Evolutionary conservation across 1,140 invertebrate species (phyloP).

Genomic region (Carcinoscorpius rotundicauda): DNA sequence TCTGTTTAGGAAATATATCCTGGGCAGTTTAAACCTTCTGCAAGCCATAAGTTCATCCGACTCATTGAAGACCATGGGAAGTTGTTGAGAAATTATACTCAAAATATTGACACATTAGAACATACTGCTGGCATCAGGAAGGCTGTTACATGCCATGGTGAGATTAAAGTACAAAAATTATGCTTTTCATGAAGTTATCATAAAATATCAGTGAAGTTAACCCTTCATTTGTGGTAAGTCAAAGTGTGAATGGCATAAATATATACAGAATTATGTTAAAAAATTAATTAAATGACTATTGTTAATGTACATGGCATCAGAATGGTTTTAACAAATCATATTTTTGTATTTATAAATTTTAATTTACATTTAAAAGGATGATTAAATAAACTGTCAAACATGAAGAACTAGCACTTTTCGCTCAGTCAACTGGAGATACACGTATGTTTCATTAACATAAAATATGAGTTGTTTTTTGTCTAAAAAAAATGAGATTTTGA

Average conservation of each 20-base stretch:
- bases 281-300: slow-evolving; percentile 14
- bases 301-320: not conserved
- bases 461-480: too few relatives aligned
- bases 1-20: slow-evolving; percentile 54
- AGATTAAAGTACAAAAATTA: not conserved
- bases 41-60: slow-evolving; percentile 68
- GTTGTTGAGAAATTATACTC: slow-evolving; percentile 69
- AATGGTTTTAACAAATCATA: not conserved
- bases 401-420: too few relatives aligned
- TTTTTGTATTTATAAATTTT: too few relatives aligned
- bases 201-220: too few relatives aligned
- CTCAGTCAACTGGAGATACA: too few relatives aligned
- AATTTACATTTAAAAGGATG: too few relatives aligned
- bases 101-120: slow-evolving; percentile 92
- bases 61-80: slow-evolving; percentile 65
- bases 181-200: too few relatives aligned
- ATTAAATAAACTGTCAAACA: too few relatives aligned
- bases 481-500: too few relatives aligned
- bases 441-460: too few relatives aligned
- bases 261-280: slow-evolving; percentile 10
- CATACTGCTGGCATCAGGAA: slow-evolving; percentile 60
- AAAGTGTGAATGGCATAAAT: slow-evolving; percentile 10
- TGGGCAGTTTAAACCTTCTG: slow-evolving; percentile 58
- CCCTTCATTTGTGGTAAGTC: slow-evolving; percentile 3
- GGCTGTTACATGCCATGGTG: slow-evolving; percentile 16